Evolutionary conservation across 1,140 invertebrate genomes (phyloP).

Genomic region (Ctenoplectra terminalis): DNA sequence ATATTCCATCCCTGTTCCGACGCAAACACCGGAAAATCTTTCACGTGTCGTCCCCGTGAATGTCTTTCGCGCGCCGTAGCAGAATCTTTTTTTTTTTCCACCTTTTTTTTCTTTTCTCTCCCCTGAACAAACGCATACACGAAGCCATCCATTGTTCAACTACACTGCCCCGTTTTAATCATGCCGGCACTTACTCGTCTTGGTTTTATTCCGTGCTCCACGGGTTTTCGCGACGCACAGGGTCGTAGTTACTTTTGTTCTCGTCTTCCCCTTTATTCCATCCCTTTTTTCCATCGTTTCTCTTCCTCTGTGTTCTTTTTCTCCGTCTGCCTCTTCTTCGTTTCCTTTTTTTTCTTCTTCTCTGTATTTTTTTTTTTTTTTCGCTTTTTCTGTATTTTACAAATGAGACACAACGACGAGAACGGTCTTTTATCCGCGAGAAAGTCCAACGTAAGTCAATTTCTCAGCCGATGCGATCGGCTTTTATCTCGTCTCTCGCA

Average conservation of each 20-base stretch:
- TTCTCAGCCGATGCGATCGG: not conserved
- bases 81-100: not conserved
- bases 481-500: not conserved
- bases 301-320: not conserved
- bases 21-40: constrained; percentile 29
- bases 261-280: not conserved
- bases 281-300: not conserved
- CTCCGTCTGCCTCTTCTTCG: not conserved
- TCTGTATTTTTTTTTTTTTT: too few relatives aligned
- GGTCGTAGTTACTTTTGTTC: constrained; percentile 29
- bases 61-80: not conserved
- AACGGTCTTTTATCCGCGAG: constrained; percentile 9
- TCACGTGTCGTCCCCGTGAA: not conserved
- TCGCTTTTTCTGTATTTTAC: constrained; percentile 7
- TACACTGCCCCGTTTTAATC: constrained; percentile 39
- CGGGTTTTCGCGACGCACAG: not conserved
- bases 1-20: constrained; percentile 8
- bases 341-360: too few relatives aligned
- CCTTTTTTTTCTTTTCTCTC: not conserved
- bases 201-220: constrained; percentile 31
- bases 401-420: constrained; percentile 26
- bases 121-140: constrained; percentile 36
- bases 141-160: constrained; percentile 23
- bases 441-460: constrained; percentile 27
- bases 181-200: constrained; percentile 39